Evolutionary conservation across 1,140 invertebrate species (phyloP).

Genomic region (Prorops nasuta): DNA sequence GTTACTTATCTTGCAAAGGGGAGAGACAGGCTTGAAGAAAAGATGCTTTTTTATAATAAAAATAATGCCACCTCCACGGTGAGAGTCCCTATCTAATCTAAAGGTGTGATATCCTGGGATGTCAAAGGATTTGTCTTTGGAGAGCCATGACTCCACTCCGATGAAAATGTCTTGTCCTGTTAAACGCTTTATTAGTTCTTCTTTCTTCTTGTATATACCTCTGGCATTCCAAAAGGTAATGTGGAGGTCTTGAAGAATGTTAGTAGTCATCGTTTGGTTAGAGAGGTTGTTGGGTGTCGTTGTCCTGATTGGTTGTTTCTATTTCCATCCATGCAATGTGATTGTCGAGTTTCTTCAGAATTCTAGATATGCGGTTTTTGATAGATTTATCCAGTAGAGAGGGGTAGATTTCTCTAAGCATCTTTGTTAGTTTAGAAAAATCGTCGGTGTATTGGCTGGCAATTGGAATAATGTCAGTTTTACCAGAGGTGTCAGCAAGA

Average conservation of each 20-base stretch:
- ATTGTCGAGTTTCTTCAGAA: not conserved
- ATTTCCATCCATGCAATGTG: not conserved
- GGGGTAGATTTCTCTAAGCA: not conserved
- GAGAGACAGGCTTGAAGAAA: not conserved
- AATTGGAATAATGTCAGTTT: not conserved
- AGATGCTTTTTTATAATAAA: not conserved
- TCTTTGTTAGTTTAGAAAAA: not conserved
- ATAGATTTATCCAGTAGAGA: not conserved
- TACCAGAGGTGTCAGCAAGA: not conserved
- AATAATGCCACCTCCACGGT: not conserved
- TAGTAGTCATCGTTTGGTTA: not conserved
- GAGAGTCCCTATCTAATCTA: not conserved
- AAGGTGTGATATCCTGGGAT: not conserved
- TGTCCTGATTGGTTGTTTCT: not conserved
- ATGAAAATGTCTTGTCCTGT: not conserved
- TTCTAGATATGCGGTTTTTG: not conserved
- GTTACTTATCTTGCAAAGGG: not conserved
- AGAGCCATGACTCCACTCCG: not conserved
- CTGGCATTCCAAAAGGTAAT: not conserved
- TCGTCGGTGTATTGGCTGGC: not conserved
- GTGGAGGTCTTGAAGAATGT: not conserved
- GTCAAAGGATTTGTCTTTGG: not conserved
- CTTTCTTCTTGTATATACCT: not conserved
- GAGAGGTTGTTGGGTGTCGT: not conserved
- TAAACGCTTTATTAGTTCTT: not conserved